These are phyloP conservation scores for Heteronetta atricapilla DNA, from an alignment of 2,113 vertebrate species.

Conservation along the genomic window DNA sequence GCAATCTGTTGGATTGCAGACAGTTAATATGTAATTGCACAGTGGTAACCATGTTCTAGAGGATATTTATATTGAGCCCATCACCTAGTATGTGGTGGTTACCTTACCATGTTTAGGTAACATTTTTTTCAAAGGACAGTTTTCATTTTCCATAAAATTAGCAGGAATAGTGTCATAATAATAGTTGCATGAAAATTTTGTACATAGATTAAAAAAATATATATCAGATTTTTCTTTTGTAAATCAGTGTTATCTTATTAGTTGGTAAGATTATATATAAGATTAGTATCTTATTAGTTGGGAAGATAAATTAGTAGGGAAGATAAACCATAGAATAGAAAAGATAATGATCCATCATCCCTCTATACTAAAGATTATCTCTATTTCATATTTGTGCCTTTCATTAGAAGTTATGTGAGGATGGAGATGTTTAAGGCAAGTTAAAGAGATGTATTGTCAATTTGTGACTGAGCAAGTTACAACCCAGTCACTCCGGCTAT, in stretches of 20 bases:
- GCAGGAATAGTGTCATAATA: background rate
- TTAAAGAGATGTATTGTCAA: background rate
- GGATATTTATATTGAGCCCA: background rate
- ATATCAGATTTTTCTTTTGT: background rate
- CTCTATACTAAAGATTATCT: background rate
- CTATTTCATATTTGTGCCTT: background rate
- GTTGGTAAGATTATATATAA: background rate
- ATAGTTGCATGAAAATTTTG: background rate
- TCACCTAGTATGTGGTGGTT: background rate
- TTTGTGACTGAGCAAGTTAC: background rate
- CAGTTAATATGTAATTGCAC: background rate
- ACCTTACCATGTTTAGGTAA: background rate
- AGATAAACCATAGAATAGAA: background rate
- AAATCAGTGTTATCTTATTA: conserved; percentile 37
- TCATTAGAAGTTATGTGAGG: background rate
- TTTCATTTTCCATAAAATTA: background rate
- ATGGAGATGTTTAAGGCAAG: background rate
- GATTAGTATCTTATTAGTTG: background rate
- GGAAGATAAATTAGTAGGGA: background rate
- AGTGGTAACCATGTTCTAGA: background rate
- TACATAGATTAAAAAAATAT: background rate
- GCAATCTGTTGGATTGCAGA: background rate
- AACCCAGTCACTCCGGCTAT: background rate
- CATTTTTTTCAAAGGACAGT: background rate
- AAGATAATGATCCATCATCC: background rate